phyloP scores from a whole-genome alignment of 2,113 vertebrate genomes.

The Centropus bengalensis region DNA sequence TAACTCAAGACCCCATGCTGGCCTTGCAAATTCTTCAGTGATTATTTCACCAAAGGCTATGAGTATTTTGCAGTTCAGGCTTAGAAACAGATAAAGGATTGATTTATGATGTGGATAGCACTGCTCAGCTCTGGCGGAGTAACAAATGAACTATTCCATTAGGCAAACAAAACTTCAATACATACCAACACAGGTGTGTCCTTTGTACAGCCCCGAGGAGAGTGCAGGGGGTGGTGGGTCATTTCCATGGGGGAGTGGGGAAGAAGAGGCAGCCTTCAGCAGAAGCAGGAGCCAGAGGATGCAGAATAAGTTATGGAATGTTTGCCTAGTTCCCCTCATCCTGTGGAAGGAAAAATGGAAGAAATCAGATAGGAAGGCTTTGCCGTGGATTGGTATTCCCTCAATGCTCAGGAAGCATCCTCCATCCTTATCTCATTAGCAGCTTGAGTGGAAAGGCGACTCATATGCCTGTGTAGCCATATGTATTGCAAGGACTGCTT shows the following conservation, averaged over 20 bases:
- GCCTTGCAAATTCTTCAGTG: constrained; percentile 24
- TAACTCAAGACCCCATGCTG: neutral
- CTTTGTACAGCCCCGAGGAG: neutral
- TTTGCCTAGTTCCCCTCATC: constrained; percentile 27
- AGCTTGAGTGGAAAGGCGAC: neutral
- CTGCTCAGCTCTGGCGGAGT: neutral
- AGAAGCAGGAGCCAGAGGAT: constrained; percentile 21
- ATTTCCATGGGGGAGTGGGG: neutral
- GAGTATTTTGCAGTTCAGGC: constrained; percentile 19
- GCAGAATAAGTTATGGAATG: neutral
- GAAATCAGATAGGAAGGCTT: neutral
- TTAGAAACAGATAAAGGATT: constrained; percentile 29
- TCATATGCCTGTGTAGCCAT: accelerated
- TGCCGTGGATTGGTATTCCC: neutral
- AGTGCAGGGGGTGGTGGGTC: neutral
- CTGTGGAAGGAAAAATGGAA: neutral
- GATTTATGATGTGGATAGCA: neutral
- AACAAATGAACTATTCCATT: neutral
- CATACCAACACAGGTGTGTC: constrained; percentile 71
- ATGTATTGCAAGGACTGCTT: neutral
- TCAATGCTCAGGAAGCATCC: neutral
- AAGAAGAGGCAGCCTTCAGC: neutral
- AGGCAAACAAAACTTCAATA: constrained; percentile 20
- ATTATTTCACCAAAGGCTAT: neutral
- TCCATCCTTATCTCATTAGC: neutral